Conservation (phyloP, 2,797 vertebrate species). For the Monodelphis domestica region DNA sequence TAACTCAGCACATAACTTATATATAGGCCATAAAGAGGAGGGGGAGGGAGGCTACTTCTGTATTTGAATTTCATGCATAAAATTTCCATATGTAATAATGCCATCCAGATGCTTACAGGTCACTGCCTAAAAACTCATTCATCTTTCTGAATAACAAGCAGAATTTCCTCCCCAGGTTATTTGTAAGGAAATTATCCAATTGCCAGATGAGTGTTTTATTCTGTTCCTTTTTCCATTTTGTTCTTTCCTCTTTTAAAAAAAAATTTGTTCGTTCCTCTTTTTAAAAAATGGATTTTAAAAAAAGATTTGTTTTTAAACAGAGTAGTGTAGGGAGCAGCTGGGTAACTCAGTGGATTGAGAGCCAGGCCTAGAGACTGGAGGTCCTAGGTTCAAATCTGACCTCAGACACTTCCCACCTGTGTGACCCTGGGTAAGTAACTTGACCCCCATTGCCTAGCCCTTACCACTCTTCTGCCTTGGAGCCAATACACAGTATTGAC, state of each 20-base stretch:
- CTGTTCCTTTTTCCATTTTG: not conserved
- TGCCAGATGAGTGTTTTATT: too few species aligned
- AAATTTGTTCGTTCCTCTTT: not conserved
- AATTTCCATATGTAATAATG: constrained; percentile 66
- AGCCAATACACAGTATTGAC: too few species aligned
- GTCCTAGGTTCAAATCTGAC: too few species aligned
- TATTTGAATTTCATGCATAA: constrained; percentile 72
- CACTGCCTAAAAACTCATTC: constrained; percentile 58
- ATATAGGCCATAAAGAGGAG: constrained; percentile 37
- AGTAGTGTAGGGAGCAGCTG: too few species aligned
- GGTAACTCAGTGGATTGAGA: too few species aligned
- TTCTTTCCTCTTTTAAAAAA: constrained; percentile 1
- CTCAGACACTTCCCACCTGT: too few species aligned
- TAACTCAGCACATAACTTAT: constrained; percentile 59
- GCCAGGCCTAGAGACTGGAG: too few species aligned
- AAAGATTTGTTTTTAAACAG: not conserved
- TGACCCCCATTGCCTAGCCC: too few species aligned
- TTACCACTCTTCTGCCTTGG: too few species aligned
- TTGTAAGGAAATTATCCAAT: not conserved
- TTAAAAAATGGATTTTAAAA: not conserved
- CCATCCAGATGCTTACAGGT: constrained; percentile 53
- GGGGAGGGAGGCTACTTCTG: constrained; percentile 38
- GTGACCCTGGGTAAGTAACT: too few species aligned
- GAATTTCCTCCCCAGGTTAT: not conserved
- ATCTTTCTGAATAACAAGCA: constrained; percentile 30